These are phyloP conservation scores for Zootermopsis nevadensis DNA, from an alignment of 2,888 invertebrate genomes.

Conservation along the genomic window DNA sequence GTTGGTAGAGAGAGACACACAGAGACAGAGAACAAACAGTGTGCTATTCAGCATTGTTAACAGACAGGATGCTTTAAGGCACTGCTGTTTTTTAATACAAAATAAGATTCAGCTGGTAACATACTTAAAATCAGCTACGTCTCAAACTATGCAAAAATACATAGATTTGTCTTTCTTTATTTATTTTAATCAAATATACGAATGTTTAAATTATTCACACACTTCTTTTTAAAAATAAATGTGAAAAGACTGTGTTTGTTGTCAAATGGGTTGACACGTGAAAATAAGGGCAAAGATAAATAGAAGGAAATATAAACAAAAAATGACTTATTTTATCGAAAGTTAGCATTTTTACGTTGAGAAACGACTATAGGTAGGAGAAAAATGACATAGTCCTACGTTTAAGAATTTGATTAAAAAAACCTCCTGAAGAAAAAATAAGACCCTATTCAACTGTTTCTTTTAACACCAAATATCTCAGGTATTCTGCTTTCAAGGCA, in stretches of 20 bases:
- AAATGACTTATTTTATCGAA: too few relatives aligned
- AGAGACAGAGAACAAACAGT: too few relatives aligned
- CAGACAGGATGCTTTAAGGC: not conserved
- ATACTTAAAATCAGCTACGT: not conserved
- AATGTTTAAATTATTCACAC: not conserved
- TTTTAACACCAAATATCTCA: too few relatives aligned
- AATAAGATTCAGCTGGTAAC: not conserved
- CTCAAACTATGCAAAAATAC: not conserved
- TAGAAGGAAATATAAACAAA: too few relatives aligned
- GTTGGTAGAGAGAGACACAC: not conserved
- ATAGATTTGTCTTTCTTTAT: not conserved
- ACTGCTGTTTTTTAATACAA: not conserved
- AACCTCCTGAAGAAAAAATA: too few relatives aligned
- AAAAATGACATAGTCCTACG: too few relatives aligned
- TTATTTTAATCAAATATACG: not conserved
- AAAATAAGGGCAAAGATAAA: not conserved
- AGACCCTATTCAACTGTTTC: too few relatives aligned
- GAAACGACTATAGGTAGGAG: too few relatives aligned
- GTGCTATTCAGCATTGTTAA: too few relatives aligned
- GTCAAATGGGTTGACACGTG: not conserved
- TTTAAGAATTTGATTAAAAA: too few relatives aligned
- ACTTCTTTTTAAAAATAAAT: not conserved
- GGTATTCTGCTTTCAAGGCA: too few relatives aligned
- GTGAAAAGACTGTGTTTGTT: not conserved
- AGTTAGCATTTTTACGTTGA: too few relatives aligned